Percentiles rank a stretch among this genome's conserved stretches.
Evolutionary conservation across 2,113 vertebrate genomes (phyloP).

Genomic region (Pelecanoides urinatrix): DNA sequence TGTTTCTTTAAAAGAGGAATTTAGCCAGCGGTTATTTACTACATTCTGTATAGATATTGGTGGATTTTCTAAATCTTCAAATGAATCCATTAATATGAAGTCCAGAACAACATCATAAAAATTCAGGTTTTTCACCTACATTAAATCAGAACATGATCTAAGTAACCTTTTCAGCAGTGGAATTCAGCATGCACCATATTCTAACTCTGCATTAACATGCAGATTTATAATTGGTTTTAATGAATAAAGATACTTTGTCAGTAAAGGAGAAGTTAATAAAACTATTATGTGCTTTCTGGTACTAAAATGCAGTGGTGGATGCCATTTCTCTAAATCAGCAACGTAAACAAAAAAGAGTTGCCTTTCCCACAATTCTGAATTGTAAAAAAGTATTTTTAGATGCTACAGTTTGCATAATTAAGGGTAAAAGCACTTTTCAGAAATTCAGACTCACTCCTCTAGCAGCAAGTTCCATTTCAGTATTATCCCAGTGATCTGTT

Average conservation of each 20-base stretch:
- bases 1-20: constrained; percentile 95
- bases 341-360: not conserved
- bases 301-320: not conserved
- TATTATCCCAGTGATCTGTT: constrained; percentile 90
- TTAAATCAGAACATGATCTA: constrained; percentile 36
- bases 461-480: constrained; percentile 88
- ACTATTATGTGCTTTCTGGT: not conserved
- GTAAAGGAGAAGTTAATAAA: not conserved
- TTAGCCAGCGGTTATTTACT: constrained; percentile 96
- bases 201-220: not conserved
- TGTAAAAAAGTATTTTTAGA: not conserved
- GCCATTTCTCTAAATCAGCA: not conserved
- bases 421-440: not conserved
- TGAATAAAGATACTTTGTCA: not conserved
- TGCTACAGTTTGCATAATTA: not conserved
- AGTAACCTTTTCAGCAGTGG: constrained; percentile 8
- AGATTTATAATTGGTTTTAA: not conserved
- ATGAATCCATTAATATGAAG: constrained; percentile 97
- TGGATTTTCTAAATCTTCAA: constrained; percentile 98
- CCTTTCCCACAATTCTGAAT: not conserved
- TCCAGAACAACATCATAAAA: constrained; percentile 98
- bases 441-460: constrained; percentile 82
- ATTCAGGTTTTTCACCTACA: constrained; percentile 91
- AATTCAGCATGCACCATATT: not conserved
- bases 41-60: constrained; percentile 94